Conservation (phyloP, 2,888 invertebrate species). For the Hoplodrina ambigua region DNA sequence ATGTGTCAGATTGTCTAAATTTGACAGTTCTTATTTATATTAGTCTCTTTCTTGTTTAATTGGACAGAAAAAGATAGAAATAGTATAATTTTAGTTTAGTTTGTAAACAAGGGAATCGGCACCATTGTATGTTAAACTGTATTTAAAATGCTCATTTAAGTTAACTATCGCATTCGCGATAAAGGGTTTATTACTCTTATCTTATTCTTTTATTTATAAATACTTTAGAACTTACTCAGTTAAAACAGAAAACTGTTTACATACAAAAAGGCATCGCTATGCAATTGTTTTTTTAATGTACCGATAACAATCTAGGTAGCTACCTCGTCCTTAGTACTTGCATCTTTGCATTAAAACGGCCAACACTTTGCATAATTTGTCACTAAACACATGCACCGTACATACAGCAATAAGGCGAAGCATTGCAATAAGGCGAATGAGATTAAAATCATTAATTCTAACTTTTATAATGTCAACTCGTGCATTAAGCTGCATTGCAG, state of each 20-base stretch:
- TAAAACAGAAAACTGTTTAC: conserved; percentile 40
- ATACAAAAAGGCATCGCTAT: conserved; percentile 58
- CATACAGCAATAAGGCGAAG: conserved; percentile 69
- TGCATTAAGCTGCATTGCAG: conserved; percentile 78
- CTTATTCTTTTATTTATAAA: conserved; percentile 48
- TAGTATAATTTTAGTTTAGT: too few relatives aligned
- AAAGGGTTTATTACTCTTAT: conserved; percentile 46
- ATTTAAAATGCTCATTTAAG: conserved; percentile 59
- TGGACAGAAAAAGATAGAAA: too few relatives aligned
- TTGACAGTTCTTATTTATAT: too few relatives aligned
- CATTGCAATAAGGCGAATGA: conserved; percentile 69
- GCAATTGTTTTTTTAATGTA: conserved; percentile 61
- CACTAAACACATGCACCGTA: conserved; percentile 70
- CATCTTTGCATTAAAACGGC: conserved; percentile 63
- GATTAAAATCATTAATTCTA: conserved; percentile 76
- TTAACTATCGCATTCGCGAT: conserved; percentile 50
- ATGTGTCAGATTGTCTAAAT: too few relatives aligned
- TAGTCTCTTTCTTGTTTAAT: too few relatives aligned
- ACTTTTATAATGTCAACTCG: conserved; percentile 78
- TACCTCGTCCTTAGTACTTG: conserved; percentile 44
- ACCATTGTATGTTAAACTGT: conserved; percentile 62
- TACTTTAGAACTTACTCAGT: conserved; percentile 45
- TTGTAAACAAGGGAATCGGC: too few relatives aligned
- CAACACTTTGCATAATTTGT: conserved; percentile 77
- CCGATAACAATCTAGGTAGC: conserved; percentile 58